phyloP scores from a whole-genome alignment of 30 jellyfish, hydroid and myxozoan species.

The Aurelia sp. region DNA sequence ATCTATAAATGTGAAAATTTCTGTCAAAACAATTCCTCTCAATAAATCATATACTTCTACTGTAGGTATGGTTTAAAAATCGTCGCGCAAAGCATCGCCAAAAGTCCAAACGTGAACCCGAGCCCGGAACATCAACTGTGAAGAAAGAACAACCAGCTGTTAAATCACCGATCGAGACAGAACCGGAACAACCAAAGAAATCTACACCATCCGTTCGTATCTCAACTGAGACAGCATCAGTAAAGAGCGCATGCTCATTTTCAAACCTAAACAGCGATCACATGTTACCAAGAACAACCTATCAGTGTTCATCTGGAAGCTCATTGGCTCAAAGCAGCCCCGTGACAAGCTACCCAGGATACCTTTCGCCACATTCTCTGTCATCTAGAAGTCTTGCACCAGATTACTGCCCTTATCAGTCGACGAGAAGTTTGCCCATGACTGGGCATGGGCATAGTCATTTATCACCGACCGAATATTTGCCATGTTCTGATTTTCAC shows the following conservation, averaged over 20 bases:
- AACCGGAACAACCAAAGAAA: slow-evolving; percentile 43
- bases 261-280: slow-evolving; percentile 46
- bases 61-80: slow-evolving; percentile 94
- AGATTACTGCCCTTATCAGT: slow-evolving; percentile 83
- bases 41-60: too few species aligned
- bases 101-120: slow-evolving; percentile 80
- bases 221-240: slow-evolving; percentile 24
- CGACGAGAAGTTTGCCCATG: slow-evolving; percentile 71
- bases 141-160: slow-evolving; percentile 50
- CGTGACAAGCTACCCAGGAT: slow-evolving; percentile 79
- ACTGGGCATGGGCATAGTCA: slow-evolving; percentile 70
- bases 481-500: slow-evolving; percentile 82
- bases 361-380: slow-evolving; percentile 61
- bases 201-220: slow-evolving; percentile 42
- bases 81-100: slow-evolving; percentile 97
- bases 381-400: slow-evolving; percentile 69
- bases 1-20: too few species aligned
- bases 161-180: slow-evolving; percentile 25
- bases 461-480: slow-evolving; percentile 66
- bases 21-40: too few species aligned
- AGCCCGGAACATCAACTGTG: slow-evolving; percentile 21
- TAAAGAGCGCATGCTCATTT: slow-evolving; percentile 59
- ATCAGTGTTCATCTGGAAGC: slow-evolving; percentile 58
- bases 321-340: slow-evolving; percentile 72
- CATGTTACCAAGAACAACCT: slow-evolving; percentile 51